Percentiles rank a stretch among this genome's conserved stretches.
These are phyloP conservation scores for Vanessa atalanta DNA, from an alignment of 1,140 invertebrate genomes.

Conservation along the genomic window DNA sequence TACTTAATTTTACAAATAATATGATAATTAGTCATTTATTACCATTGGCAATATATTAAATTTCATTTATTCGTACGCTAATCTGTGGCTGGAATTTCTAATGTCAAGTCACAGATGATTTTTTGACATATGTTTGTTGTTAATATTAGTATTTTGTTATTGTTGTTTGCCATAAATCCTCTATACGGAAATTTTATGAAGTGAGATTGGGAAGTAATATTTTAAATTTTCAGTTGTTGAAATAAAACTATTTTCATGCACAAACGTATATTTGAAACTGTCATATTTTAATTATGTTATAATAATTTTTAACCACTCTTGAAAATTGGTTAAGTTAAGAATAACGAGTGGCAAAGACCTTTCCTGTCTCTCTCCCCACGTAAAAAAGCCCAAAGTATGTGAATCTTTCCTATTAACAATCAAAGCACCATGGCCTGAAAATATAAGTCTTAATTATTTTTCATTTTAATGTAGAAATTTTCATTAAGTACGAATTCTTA, in stretches of 20 bases:
- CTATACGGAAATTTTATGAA: too few relatives aligned
- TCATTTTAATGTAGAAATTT: too few relatives aligned
- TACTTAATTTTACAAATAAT: background rate
- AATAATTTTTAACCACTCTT: slow-evolving; percentile 28
- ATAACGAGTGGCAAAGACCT: slow-evolving; percentile 43
- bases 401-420: slow-evolving; percentile 27
- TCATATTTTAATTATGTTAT: slow-evolving; percentile 4
- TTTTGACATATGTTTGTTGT: slow-evolving; percentile 11
- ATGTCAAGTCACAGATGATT: background rate
- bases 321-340: slow-evolving; percentile 31
- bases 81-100: background rate
- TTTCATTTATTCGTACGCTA: background rate
- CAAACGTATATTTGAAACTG: background rate
- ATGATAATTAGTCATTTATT: background rate
- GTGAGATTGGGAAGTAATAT: too few relatives aligned
- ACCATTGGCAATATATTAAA: background rate
- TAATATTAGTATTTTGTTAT: slow-evolving; percentile 1
- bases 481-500: too few relatives aligned
- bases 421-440: slow-evolving; percentile 51
- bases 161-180: background rate
- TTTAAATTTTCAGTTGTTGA: background rate
- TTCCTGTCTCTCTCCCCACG: slow-evolving; percentile 50
- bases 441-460: background rate
- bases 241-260: background rate
- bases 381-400: slow-evolving; percentile 44